Percentiles rank a stretch among this genome's conserved stretches.
Conservation (phyloP, 2,797 vertebrate species). For the Pempheris klunzingeri region DNA sequence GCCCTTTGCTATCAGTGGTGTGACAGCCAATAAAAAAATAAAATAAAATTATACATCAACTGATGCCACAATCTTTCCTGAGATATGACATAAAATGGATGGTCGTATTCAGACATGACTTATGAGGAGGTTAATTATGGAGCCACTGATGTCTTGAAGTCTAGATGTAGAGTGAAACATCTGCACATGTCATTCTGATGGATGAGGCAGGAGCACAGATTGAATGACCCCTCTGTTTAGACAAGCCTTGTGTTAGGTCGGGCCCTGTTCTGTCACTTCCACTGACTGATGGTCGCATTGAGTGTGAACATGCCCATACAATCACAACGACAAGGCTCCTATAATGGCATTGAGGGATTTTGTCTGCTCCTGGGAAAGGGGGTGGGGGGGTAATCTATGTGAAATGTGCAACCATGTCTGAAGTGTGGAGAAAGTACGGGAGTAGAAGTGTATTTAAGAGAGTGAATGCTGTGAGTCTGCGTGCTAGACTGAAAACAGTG, state of each 20-base stretch:
- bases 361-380: not conserved
- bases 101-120: conserved; percentile 12
- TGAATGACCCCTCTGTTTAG: conserved; percentile 56
- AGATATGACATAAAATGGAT: conserved; percentile 13
- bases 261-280: conserved; percentile 49
- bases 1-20: not conserved
- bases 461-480: conserved; percentile 20
- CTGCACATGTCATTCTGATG: conserved; percentile 74
- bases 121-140: conserved; percentile 49
- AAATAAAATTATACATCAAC: conserved; percentile 9
- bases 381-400: conserved; percentile 40
- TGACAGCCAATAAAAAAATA: not conserved
- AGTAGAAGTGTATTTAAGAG: conserved; percentile 6
- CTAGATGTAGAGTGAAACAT: conserved; percentile 43
- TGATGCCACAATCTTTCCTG: conserved; percentile 23
- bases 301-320: conserved; percentile 44
- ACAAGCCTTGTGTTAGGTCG: conserved; percentile 55
- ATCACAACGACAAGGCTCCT: conserved; percentile 17
- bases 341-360: conserved; percentile 33
- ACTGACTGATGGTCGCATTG: conserved; percentile 62
- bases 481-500: conserved; percentile 1
- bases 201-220: conserved; percentile 64
- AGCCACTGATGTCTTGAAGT: conserved; percentile 32
- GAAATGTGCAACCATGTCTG: conserved; percentile 23
- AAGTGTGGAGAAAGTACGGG: conserved; percentile 7